Percentiles rank a stretch among this genome's conserved stretches.
Conservation (phyloP, 2,113 vertebrate genomes). For the Eulacestoma nigropectus region DNA sequence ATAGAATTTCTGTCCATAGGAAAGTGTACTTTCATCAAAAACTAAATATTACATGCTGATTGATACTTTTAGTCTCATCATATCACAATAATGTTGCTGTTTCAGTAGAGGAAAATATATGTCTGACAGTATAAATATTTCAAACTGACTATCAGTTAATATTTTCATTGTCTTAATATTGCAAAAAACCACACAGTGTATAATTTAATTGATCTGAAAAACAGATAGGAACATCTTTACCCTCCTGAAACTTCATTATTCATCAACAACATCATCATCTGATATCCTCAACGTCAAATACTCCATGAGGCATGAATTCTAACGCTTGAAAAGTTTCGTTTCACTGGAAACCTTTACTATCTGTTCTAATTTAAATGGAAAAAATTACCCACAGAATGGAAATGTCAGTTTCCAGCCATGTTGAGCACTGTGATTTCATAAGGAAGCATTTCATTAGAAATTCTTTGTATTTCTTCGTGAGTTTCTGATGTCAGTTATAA, state of each 20-base stretch:
- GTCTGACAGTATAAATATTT: not conserved
- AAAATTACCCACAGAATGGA: not conserved
- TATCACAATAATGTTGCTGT: not conserved
- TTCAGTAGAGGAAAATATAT: not conserved
- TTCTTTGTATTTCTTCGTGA: not conserved
- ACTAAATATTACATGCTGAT: not conserved
- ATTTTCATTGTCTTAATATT: not conserved
- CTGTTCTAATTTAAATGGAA: not conserved
- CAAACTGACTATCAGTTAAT: not conserved
- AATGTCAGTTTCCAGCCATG: not conserved
- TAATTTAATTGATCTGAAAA: not conserved
- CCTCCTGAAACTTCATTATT: not conserved
- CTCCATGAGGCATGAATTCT: not conserved
- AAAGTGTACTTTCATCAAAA: not conserved
- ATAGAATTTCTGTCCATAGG: not conserved
- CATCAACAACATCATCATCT: not conserved
- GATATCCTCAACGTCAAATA: not conserved
- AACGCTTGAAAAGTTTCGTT: not conserved
- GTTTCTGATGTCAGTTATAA: not conserved
- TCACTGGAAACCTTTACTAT: not conserved
- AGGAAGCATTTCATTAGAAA: not conserved
- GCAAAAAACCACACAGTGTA: rapidly evolving
- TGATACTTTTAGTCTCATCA: not conserved
- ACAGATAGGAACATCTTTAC: not conserved
- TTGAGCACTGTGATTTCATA: not conserved